A percentile compares a stretch with the other conserved stretches of the same genome.
These are phyloP conservation scores for Drosophila melanosoma DNA, from an alignment of 2,888 invertebrate species.

Conservation along the genomic window DNA sequence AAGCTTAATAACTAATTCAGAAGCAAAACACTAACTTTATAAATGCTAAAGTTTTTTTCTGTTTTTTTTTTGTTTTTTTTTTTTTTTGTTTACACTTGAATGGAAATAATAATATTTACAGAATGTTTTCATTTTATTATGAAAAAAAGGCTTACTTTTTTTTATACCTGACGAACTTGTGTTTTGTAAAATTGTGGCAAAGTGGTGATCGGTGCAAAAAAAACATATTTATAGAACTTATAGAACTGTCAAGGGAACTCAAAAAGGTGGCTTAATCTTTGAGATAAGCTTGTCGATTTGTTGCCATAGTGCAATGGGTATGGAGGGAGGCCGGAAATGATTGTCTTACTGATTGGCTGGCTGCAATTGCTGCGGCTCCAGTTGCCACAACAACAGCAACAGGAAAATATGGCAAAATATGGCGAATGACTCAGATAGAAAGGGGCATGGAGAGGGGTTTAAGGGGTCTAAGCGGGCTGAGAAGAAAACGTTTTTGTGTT, in stretches of 20 bases:
- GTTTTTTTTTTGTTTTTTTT: neutral
- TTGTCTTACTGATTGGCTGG: slow-evolving; percentile 34
- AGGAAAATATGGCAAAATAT: slow-evolving; percentile 50
- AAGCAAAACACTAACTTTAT: neutral
- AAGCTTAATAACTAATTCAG: neutral
- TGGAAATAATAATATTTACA: neutral
- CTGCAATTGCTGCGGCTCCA: slow-evolving; percentile 35
- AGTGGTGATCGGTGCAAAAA: neutral
- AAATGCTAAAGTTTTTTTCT: neutral
- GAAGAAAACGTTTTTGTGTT: neutral
- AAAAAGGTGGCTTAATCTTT: neutral
- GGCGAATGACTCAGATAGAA: slow-evolving; percentile 9
- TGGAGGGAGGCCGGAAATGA: slow-evolving; percentile 13
- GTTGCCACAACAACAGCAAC: slow-evolving; percentile 20
- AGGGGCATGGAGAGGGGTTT: slow-evolving; percentile 9
- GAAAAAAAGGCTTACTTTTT: neutral
- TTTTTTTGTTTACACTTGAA: neutral
- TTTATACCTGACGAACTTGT: neutral
- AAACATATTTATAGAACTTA: neutral
- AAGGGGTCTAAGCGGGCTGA: neutral
- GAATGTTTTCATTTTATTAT: neutral
- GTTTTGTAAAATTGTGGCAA: neutral
- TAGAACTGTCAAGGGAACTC: neutral
- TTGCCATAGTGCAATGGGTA: neutral
- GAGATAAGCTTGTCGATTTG: neutral